Percentiles rank a stretch among this genome's conserved stretches.
Evolutionary conservation across 2,797 vertebrate species (phyloP).

Genomic region (Sebastes matsubarae): DNA sequence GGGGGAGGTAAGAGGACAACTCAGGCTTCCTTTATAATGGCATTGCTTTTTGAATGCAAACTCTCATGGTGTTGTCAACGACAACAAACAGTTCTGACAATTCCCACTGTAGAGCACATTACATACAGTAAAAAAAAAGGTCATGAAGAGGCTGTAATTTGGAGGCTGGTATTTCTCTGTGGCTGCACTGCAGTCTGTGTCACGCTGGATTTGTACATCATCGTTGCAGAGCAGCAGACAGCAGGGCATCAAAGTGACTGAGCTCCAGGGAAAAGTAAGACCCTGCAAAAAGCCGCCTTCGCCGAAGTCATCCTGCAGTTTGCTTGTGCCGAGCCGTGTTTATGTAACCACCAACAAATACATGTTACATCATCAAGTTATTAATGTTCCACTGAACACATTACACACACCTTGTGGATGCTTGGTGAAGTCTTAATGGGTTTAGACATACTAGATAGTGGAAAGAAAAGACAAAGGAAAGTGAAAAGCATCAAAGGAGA

Average conservation of each 20-base stretch:
- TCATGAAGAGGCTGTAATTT: neutral
- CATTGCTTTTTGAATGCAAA: neutral
- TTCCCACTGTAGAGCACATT: neutral
- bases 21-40: neutral
- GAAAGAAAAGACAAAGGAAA: neutral
- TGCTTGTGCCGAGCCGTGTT: slow-evolving; percentile 7
- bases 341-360: slow-evolving; percentile 38
- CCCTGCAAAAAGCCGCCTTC: slow-evolving; percentile 3
- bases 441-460: neutral
- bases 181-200: slow-evolving; percentile 4
- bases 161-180: neutral
- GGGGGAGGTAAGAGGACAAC: slow-evolving; percentile 86
- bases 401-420: neutral
- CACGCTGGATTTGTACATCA: slow-evolving; percentile 1
- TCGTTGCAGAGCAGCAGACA: neutral
- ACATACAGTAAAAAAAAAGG: neutral
- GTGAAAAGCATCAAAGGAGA: neutral
- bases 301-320: slow-evolving; percentile 11
- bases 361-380: slow-evolving; percentile 49
- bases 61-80: neutral
- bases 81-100: neutral
- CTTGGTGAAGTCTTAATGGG: neutral
- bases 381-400: slow-evolving; percentile 38
- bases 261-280: slow-evolving; percentile 23
- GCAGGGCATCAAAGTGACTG: neutral